These are phyloP conservation scores for Acropora tenuis DNA, from an alignment of 64 coral and sea anemone species.

Conservation along the genomic window DNA sequence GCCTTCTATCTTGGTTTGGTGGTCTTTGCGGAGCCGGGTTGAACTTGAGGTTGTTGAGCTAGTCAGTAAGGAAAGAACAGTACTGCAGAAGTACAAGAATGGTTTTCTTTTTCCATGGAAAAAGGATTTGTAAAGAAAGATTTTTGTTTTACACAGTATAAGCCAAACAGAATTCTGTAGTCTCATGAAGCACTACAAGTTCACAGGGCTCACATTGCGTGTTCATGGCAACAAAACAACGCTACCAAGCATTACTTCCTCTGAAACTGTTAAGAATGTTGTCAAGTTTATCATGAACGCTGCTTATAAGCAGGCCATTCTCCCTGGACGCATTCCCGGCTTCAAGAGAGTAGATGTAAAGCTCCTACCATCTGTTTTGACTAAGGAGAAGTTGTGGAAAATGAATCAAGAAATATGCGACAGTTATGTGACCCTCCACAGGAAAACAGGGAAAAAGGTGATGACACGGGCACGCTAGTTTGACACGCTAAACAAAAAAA, in stretches of 20 bases:
- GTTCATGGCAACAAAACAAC: constrained; percentile 40
- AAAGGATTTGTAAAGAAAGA: constrained; percentile 47
- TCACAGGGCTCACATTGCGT: constrained; percentile 38
- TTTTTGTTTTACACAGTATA: constrained; percentile 49
- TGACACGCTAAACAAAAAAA: constrained; percentile 22
- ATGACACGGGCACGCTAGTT: background rate
- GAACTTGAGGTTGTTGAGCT: too few species aligned
- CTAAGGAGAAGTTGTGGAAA: constrained; percentile 57
- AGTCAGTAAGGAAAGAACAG: constrained; percentile 47
- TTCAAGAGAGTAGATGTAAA: constrained; percentile 64
- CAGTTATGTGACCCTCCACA: too few species aligned
- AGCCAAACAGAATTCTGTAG: constrained; percentile 29
- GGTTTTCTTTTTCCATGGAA: constrained; percentile 41
- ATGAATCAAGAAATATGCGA: background rate
- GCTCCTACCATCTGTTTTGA: constrained; percentile 48
- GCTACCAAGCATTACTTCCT: constrained; percentile 29
- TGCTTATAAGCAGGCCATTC: constrained; percentile 57
- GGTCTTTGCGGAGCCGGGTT: too few species aligned
- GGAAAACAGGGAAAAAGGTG: too few species aligned
- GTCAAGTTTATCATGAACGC: constrained; percentile 47
- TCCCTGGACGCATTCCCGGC: constrained; percentile 58
- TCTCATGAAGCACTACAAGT: constrained; percentile 59
- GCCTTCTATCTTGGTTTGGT: too few species aligned
- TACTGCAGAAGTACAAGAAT: constrained; percentile 14
- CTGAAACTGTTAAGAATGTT: constrained; percentile 38